Percentiles rank a stretch among this genome's conserved stretches.
phyloP scores from a whole-genome alignment of 92 coral and sea anemone species.

The Umimayanthus chanpuru region DNA sequence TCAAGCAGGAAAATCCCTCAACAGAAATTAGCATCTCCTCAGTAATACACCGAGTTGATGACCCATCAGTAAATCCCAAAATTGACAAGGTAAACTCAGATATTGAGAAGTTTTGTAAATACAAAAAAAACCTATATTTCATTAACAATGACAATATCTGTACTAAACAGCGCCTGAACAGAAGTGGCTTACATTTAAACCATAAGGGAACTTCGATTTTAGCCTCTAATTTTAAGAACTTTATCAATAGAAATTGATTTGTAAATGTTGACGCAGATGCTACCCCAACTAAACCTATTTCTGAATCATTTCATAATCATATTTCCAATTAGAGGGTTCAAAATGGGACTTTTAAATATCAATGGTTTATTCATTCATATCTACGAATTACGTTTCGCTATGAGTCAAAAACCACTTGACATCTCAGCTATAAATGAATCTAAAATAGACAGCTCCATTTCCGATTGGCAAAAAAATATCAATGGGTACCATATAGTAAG shows the following conservation, averaged over 20 bases:
- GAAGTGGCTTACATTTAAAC: background rate
- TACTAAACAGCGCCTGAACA: background rate
- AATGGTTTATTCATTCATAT: constrained; percentile 12
- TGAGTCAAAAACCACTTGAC: constrained; percentile 13
- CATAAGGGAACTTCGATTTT: background rate
- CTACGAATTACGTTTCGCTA: background rate
- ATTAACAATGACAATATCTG: no score
- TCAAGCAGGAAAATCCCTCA: no score
- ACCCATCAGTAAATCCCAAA: no score
- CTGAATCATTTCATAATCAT: background rate
- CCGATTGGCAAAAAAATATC: constrained; percentile 28
- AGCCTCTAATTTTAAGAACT: background rate
- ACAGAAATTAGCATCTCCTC: no score
- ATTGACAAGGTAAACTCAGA: no score
- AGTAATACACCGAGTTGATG: no score
- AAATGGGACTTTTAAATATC: constrained; percentile 47
- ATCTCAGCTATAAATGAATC: constrained; percentile 8
- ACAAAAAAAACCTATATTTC: no score
- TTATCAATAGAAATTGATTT: constrained; percentile 2
- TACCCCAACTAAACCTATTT: background rate
- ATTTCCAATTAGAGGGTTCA: constrained; percentile 41
- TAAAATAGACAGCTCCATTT: constrained; percentile 14
- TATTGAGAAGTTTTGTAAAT: no score
- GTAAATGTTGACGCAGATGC: constrained; percentile 23
- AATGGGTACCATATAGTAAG: constrained; percentile 32